Evolutionary conservation across 64 coral and sea anemone species (phyloP).

Genomic region (Montipora sp.): DNA sequence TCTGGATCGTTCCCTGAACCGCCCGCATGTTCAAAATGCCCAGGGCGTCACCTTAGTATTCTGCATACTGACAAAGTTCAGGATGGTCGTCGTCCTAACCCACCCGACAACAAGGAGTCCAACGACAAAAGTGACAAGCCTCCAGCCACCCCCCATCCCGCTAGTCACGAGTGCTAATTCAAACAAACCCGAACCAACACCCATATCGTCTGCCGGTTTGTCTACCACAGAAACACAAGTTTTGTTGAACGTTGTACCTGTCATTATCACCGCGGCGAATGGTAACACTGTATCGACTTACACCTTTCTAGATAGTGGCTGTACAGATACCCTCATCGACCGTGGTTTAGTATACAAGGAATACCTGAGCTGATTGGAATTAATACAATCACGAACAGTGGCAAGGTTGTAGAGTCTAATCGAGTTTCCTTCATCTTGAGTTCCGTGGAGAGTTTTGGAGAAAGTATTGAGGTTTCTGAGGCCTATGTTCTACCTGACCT

Average conservation of each 20-base stretch:
- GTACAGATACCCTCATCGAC: constrained; percentile 66
- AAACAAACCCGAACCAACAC: no score
- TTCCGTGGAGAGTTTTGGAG: constrained; percentile 34
- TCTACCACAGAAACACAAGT: no score
- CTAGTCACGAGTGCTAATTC: no score
- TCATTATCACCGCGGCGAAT: constrained; percentile 34
- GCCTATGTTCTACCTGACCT: constrained; percentile 52
- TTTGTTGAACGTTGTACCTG: constrained; percentile 70
- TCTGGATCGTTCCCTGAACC: constrained; percentile 44
- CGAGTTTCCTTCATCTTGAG: constrained; percentile 48
- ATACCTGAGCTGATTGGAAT: constrained; percentile 31
- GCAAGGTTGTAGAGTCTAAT: constrained; percentile 34
- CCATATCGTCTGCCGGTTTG: no score
- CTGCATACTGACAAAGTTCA: constrained; percentile 35
- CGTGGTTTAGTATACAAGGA: constrained; percentile 61
- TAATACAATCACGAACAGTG: constrained; percentile 52
- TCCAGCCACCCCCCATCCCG: not conserved
- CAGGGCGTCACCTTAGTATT: constrained; percentile 22
- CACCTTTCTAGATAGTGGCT: constrained; percentile 70
- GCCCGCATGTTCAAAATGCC: constrained; percentile 53
- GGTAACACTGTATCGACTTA: constrained; percentile 58
- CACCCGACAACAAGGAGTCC: constrained; percentile 4
- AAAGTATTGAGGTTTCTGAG: constrained; percentile 41
- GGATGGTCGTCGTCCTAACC: constrained; percentile 1
- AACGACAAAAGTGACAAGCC: constrained; percentile 20